phyloP scores from a whole-genome alignment of 2,888 invertebrate species.

The Mallateleia sp. region DNA sequence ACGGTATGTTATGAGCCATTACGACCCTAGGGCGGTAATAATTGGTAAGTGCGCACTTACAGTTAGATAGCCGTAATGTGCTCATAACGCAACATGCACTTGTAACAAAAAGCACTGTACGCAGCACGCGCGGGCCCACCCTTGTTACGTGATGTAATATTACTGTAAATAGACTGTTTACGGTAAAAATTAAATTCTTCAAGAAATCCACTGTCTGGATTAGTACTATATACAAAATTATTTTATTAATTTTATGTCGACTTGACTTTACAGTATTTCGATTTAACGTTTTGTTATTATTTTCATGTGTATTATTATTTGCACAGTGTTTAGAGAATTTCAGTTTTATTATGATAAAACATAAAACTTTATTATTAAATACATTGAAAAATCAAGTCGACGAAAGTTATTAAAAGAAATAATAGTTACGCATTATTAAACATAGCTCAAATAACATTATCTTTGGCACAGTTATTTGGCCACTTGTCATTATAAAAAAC shows the following conservation, averaged over 20 bases:
- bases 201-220: conserved; percentile 69
- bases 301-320: conserved; percentile 55
- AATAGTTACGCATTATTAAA: conserved; percentile 52
- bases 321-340: conserved; percentile 53
- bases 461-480: conserved; percentile 74
- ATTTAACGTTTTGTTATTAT: conserved; percentile 33
- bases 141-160: too few species aligned
- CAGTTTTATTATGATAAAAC: too few species aligned
- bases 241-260: conserved; percentile 20
- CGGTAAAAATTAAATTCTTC: conserved; percentile 45
- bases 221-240: conserved; percentile 67
- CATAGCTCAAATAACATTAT: conserved; percentile 64
- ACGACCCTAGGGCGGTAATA: too few species aligned
- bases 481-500: conserved; percentile 59
- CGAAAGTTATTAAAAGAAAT: conserved; percentile 37
- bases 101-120: too few species aligned
- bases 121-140: too few species aligned
- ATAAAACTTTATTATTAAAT: too few species aligned
- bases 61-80: too few species aligned
- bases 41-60: too few species aligned
- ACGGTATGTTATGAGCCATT: too few species aligned
- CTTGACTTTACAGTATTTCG: too few species aligned
- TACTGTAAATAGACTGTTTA: too few species aligned
- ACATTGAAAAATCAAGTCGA: conserved; percentile 64
- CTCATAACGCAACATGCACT: too few species aligned